Percentiles rank a stretch among this genome's conserved stretches.
phyloP scores from a whole-genome alignment of 2,113 vertebrate genomes.

The Saguinus midas region DNA sequence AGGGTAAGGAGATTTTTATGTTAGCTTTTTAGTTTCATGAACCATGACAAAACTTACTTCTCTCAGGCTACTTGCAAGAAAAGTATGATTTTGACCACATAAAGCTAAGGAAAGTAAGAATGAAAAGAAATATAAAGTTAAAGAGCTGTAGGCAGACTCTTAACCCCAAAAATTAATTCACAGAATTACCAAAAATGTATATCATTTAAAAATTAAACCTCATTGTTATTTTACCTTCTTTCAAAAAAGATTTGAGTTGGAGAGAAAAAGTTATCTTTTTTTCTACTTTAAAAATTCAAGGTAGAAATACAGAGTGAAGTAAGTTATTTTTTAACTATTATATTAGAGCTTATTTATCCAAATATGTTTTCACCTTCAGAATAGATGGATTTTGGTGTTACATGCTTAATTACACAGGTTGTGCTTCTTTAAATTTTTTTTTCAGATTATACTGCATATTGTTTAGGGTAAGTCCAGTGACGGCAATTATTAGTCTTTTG shows the following conservation, averaged over 20 bases:
- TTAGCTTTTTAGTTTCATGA: neutral
- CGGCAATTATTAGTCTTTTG: neutral
- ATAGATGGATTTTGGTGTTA: neutral
- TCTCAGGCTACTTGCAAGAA: constrained; percentile 3
- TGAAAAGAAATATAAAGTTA: neutral
- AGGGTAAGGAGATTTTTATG: neutral
- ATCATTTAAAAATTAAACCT: neutral
- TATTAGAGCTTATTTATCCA: neutral
- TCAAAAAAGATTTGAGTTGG: neutral
- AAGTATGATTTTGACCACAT: neutral
- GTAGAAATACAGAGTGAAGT: neutral
- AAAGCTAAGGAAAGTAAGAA: neutral
- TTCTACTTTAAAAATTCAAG: constrained; percentile 16
- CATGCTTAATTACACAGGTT: neutral
- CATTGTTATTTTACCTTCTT: neutral
- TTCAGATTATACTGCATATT: neutral
- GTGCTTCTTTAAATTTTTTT: neutral
- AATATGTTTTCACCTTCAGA: neutral
- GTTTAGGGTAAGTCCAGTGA: neutral
- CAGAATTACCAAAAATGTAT: neutral
- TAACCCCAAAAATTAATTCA: neutral
- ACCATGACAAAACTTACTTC: constrained; percentile 16
- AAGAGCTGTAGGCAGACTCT: neutral
- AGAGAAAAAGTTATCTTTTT: neutral
- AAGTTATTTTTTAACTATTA: neutral